phyloP scores from a whole-genome alignment of 2,113 vertebrate species.

The Ophiodon elongatus region DNA sequence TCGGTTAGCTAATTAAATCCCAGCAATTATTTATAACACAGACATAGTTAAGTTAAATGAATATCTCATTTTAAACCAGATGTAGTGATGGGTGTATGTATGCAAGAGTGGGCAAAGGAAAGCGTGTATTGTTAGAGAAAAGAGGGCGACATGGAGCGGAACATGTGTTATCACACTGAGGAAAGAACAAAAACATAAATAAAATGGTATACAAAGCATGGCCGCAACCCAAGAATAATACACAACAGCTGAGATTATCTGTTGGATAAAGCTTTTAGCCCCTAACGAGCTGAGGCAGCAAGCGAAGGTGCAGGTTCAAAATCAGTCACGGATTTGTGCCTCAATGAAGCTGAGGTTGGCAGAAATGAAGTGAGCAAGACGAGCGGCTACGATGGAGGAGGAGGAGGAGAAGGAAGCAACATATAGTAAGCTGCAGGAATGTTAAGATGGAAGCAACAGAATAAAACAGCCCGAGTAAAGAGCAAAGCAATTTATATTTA shows the following conservation, averaged over 20 bases:
- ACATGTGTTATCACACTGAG: constrained; percentile 13
- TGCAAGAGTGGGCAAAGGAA: not conserved
- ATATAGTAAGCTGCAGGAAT: constrained; percentile 14
- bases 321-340: constrained; percentile 64
- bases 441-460: constrained; percentile 17
- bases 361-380: constrained; percentile 58
- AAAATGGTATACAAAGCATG: constrained; percentile 50
- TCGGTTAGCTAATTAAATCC: constrained; percentile 61
- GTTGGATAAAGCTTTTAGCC: constrained; percentile 60
- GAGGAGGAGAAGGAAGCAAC: constrained; percentile 6
- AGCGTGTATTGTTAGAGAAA: not conserved
- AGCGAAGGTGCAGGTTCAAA: constrained; percentile 60
- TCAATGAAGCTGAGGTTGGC: constrained; percentile 67
- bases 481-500: constrained; percentile 22
- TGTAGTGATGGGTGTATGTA: not conserved
- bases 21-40: constrained; percentile 63
- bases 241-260: constrained; percentile 58
- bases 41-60: constrained; percentile 47
- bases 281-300: constrained; percentile 75
- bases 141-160: not conserved
- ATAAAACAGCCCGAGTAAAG: constrained; percentile 21
- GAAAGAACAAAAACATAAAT: constrained; percentile 33
- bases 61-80: constrained; percentile 51
- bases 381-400: too few species aligned
- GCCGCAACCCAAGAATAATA: constrained; percentile 34